Evolutionary conservation across 2,113 vertebrate species (phyloP).

Genomic region (Uria lomvia): DNA sequence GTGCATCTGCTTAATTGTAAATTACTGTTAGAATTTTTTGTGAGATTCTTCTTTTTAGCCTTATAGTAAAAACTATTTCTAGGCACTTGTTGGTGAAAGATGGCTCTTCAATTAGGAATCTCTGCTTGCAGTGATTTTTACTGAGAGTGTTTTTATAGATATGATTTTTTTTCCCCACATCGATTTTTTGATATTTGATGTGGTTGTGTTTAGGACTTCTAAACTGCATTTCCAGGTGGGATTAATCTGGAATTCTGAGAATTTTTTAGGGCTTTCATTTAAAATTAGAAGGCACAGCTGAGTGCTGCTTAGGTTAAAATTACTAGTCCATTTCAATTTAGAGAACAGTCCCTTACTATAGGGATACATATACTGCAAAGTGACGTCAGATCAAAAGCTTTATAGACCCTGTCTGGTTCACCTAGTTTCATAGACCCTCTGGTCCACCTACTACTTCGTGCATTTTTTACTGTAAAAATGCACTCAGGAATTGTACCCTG

Average conservation of each 20-base stretch:
- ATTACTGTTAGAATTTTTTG: neutral
- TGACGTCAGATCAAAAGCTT: neutral
- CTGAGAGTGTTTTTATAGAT: neutral
- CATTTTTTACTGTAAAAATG: neutral
- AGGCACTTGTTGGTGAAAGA: neutral
- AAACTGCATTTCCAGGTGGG: neutral
- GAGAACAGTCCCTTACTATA: neutral
- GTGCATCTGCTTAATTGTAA: neutral
- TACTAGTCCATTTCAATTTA: neutral
- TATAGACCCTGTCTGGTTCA: neutral
- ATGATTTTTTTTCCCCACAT: accelerated
- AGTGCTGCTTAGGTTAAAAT: neutral
- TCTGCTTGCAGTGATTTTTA: neutral
- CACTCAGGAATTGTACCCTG: neutral
- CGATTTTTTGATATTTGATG: neutral
- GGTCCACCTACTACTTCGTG: neutral
- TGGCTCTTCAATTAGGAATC: neutral
- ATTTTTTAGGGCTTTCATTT: neutral
- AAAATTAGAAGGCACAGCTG: neutral
- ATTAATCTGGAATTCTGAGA: neutral
- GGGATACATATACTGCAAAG: neutral
- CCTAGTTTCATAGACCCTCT: neutral
- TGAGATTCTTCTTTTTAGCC: neutral
- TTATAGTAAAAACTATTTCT: neutral
- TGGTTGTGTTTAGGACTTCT: neutral